Evolutionary conservation across 2,888 invertebrate genomes (phyloP).

Genomic region (Mylabris sibirica): DNA sequence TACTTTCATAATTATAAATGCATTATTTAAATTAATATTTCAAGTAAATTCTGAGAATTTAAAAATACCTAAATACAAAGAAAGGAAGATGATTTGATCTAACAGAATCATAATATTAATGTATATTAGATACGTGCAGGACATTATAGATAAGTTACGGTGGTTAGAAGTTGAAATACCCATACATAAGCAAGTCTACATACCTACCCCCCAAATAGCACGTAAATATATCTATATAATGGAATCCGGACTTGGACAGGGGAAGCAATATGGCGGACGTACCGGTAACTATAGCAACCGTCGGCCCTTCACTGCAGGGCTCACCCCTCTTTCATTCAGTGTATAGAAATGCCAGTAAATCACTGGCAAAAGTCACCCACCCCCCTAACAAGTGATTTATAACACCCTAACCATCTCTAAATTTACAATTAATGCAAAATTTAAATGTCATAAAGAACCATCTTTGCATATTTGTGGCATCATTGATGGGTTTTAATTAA

Average conservation of each 20-base stretch:
- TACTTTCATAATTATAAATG: neutral
- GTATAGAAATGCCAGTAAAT: slow-evolving; percentile 38
- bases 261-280: slow-evolving; percentile 54
- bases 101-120: slow-evolving; percentile 39
- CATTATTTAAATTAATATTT: neutral
- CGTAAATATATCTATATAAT: slow-evolving; percentile 27
- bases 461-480: neutral
- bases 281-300: slow-evolving; percentile 56
- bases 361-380: slow-evolving; percentile 48
- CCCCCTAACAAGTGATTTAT: slow-evolving; percentile 45
- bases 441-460: slow-evolving; percentile 25
- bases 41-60: neutral
- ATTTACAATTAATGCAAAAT: slow-evolving; percentile 45
- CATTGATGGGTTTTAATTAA: neutral
- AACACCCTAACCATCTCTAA: slow-evolving; percentile 41
- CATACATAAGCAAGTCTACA: neutral
- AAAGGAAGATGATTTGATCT: neutral
- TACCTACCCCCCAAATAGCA: neutral
- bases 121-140: slow-evolving; percentile 39
- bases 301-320: slow-evolving; percentile 54
- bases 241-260: slow-evolving; percentile 38
- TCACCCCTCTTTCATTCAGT: slow-evolving; percentile 43
- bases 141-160: slow-evolving; percentile 49
- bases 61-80: neutral
- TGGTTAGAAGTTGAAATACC: slow-evolving; percentile 35